A percentile compares a stretch with the other conserved stretches of the same genome.
These are phyloP conservation scores for Zaprionus ghesquierei DNA, from an alignment of 1,140 invertebrate species.

Conservation along the genomic window DNA sequence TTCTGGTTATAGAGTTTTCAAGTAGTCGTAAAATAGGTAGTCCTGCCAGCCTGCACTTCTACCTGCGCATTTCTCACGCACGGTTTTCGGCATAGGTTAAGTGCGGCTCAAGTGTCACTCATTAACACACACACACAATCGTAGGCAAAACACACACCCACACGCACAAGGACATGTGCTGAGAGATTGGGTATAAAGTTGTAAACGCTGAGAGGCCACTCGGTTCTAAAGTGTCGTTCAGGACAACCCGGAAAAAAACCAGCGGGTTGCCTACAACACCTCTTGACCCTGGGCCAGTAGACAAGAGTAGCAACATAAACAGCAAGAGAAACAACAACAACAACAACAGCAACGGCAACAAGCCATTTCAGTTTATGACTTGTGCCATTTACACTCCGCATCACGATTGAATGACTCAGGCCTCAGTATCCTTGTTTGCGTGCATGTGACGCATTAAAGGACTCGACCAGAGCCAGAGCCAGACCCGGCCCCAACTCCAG, in stretches of 20 bases:
- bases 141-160: constrained; percentile 9
- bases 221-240: constrained; percentile 20
- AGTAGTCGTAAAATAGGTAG: constrained; percentile 61
- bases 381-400: constrained; percentile 39
- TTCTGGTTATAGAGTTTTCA: constrained; percentile 70
- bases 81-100: constrained; percentile 60
- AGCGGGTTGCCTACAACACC: constrained; percentile 49
- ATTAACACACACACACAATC: constrained; percentile 60
- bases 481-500: neutral
- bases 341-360: neutral
- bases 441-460: constrained; percentile 67
- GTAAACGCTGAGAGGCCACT: constrained; percentile 35
- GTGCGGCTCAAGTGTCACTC: constrained; percentile 54
- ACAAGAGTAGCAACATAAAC: constrained; percentile 14
- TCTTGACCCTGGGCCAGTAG: constrained; percentile 40
- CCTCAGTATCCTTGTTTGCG: constrained; percentile 45
- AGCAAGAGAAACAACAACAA: neutral
- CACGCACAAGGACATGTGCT: constrained; percentile 15
- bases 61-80: constrained; percentile 57
- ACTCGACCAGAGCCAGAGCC: constrained; percentile 23
- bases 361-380: constrained; percentile 41
- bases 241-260: constrained; percentile 35
- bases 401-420: constrained; percentile 45
- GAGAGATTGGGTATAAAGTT: constrained; percentile 37
- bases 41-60: constrained; percentile 35